Base-by-base conservation (phyloP, 2,113 vertebrate genomes). In the Macheiramphus alcinus region DNA sequence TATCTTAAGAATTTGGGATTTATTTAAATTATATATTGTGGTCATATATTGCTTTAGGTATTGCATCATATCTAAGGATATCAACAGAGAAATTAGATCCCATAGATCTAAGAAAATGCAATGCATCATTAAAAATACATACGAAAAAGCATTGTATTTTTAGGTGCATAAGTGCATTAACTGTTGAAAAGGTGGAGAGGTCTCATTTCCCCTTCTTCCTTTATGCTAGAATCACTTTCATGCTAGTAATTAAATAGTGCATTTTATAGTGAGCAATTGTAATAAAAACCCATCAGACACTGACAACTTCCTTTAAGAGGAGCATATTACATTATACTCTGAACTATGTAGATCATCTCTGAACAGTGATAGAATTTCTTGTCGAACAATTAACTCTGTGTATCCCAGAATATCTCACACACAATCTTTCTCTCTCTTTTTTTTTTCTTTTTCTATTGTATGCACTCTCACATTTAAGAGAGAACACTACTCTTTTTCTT, bases 221-320 rank as follows among this genome's bases (percentile, higher is more conserved):
- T 97, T 98, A 95, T 90, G 90, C 93, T 97, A 95, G 97, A 98
- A 97, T 97, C 96, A 94, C 93, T 97, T 97, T 97, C 89, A 80
- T 97, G 94, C 95, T 96, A 96, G 86, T 97, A 98, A 98, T 98
- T 98, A 98, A 98, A 97, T 91, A 96, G 96, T 94, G 91, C 47
- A 3, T 97, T 97, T 97, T 96, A 81, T 93, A 55, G 53, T 94
- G 95, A 74, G 84, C 91, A 98, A 94, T 95, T 97, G 89, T 97
- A 97, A 93, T 97, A 97, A 97, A 98, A 97, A 82, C 80, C 82
- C 96, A 95, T 93, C 94, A 96, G 96, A 95, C 66, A 90, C 93
- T 97, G 95, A 97, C 95, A 97, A 96, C 96, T 98, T 97, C 94
- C 96, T 98, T 97, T 95, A 97, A 97, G 94, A 97, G 95, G 79